Evolutionary conservation across 2,113 vertebrate species (phyloP), one percentile per base, ranked within the genome.

Genomic region (Holacanthus passer): DNA sequence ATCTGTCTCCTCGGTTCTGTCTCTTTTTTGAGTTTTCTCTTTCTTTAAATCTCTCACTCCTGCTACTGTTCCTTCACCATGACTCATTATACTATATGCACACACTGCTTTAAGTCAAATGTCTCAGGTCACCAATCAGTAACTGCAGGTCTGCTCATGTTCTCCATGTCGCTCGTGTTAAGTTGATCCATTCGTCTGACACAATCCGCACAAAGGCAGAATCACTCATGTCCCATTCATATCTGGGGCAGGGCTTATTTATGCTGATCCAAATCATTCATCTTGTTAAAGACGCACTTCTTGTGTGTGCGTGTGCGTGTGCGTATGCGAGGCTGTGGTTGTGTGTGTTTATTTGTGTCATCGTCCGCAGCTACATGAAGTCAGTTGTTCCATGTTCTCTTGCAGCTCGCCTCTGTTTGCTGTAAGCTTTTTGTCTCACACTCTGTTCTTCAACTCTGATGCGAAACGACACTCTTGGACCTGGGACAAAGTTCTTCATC

Each of bases 91-190:
- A n/a, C n/a, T 32, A 32, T 58, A 63, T 76, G 65, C 60, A 53
- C 65, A 85, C 50, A 73, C 79, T 43, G 41, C 39, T 85, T 50
- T 62, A 79, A 75, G 59, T 77, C 60, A 52, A 31, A 58, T 22
- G n/a, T 64, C 27, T 86, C 70, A 75, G 65, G 63, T 82, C 77
- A 75, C 72, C 58, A 66, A 45, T 84, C 75, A 77, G 31, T 82
- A 35, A 11, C 39, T 81, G 73, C 91, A 88, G 75, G 90, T 92
- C 77, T 86, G 77, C 82, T 91, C 88, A 82, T 81, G 91, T 86
- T 65, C 67, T 55, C 52, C 58, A 13, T 63, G 76, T 82, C 9
- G 29, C 82, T 73, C 45, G 72, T 55, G 73, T 77, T 83, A 75
- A 67, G 62, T 60, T 29, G 50, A 88, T 81, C 39, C 56, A 50